These are phyloP conservation scores for Narcine bancroftii DNA, from an alignment of 2,113 vertebrate species.

Conservation along the genomic window DNA sequence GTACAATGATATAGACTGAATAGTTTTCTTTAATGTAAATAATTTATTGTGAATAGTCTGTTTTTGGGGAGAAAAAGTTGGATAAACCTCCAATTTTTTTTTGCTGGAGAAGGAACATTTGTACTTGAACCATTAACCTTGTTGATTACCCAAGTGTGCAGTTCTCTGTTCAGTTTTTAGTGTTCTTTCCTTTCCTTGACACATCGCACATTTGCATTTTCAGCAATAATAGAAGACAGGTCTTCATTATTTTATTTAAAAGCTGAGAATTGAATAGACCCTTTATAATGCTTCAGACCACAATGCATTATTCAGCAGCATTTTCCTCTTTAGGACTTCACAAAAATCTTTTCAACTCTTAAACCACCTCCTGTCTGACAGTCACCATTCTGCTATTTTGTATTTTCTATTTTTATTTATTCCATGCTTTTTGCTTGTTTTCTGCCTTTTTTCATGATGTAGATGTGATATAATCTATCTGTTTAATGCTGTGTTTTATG, in stretches of 20 bases:
- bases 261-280: background rate
- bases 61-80: too few relatives aligned
- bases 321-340: constrained; percentile 8
- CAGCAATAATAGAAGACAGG: background rate
- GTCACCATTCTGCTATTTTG: background rate
- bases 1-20: too few relatives aligned
- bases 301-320: background rate
- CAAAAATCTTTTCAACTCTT: background rate
- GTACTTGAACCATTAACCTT: background rate
- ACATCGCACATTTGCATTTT: background rate
- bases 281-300: background rate
- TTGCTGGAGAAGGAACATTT: background rate
- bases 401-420: background rate
- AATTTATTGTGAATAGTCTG: too few relatives aligned
- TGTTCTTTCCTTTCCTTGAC: background rate
- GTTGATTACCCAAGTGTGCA: background rate
- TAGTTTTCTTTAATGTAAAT: too few relatives aligned
- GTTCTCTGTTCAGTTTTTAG: background rate
- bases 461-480: background rate
- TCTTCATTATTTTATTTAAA: background rate
- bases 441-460: background rate
- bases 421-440: background rate
- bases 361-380: background rate
- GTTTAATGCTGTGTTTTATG: too few relatives aligned
- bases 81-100: background rate